These are phyloP conservation scores for Alligator mississippiensis DNA, from an alignment of 2,113 vertebrate species.

Conservation along the genomic window DNA sequence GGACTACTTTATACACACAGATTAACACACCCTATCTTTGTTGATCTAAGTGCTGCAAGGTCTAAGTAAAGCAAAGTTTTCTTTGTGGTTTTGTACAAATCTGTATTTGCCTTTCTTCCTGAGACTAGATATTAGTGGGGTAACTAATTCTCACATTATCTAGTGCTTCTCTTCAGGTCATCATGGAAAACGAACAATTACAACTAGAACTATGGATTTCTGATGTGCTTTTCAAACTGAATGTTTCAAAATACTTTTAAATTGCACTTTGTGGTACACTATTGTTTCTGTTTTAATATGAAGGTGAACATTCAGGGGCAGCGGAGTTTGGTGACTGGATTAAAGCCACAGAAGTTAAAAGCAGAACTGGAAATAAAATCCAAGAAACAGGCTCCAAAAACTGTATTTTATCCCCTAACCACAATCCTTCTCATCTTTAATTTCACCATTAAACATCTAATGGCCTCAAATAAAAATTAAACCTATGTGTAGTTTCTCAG, in stretches of 20 bases:
- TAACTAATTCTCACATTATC: background rate
- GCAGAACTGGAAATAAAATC: background rate
- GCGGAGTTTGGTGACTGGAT: slow-evolving; percentile 7
- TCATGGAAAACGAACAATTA: slow-evolving; percentile 15
- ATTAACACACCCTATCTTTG: background rate
- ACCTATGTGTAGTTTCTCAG: background rate
- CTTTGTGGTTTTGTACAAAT: background rate
- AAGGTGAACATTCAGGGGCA: slow-evolving; percentile 12
- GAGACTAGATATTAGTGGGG: background rate
- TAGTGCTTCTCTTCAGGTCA: background rate
- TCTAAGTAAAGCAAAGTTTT: background rate
- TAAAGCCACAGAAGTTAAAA: background rate
- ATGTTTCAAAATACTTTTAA: slow-evolving; percentile 14
- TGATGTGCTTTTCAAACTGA: background rate
- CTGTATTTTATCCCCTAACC: background rate
- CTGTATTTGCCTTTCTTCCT: background rate
- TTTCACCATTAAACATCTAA: background rate
- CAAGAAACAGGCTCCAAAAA: background rate
- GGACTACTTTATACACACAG: background rate
- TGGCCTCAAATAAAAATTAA: background rate
- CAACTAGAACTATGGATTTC: background rate
- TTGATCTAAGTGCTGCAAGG: background rate
- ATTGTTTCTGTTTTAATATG: background rate
- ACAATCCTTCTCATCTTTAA: background rate
- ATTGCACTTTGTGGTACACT: background rate